Evolutionary conservation across 2,888 invertebrate genomes (phyloP), one percentile per base, ranked within the genome.

Genomic region (Epinotia ramella): DNA sequence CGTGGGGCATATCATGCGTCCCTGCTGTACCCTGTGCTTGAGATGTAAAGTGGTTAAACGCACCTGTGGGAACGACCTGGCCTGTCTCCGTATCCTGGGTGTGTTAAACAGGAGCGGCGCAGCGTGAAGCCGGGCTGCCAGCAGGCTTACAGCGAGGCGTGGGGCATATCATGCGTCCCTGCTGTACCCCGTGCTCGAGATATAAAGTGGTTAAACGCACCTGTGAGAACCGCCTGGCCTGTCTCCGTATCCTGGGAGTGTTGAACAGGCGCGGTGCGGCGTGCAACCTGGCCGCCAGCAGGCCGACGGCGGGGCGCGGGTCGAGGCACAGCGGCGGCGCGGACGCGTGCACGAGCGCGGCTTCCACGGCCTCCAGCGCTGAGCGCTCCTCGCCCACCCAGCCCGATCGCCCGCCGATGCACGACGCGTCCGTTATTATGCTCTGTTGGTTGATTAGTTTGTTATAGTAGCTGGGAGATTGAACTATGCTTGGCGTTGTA

Each of bases 251-350:
- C 82, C 96, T 95, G 73, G 96, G 96, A 49, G 97, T 97, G 81
- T 97, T 97, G 83, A 97, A 96, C 74, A 97, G 93, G 81, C 97
- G 95, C 75, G 96, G 96, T 69, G 96, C 96, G 80, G 97, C 97
- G 85, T 97, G 97, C 60, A 97, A 89, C 81, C 96, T 95, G 69
- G 97, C 97, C 46, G 97, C 96, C 75, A 97, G 95, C 68, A 97
- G 91, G 44, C 97, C 97, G 60, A 98, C 96, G 40, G 97, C 96
- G 3, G 98, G 98, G 84, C 97, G 96, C 4, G 99, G 98, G 91
- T 98, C 98, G 70, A 99, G 95, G 88, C 98, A 99, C 53, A 99
- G 93, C 6, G 97, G 97, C 16, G 98, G 98, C 78, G 97, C 96
- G 5, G 98, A 97, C 16, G 97, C 97, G 84, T 98, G 95, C 57